Percentiles rank a stretch among this genome's conserved stretches.
Evolutionary conservation across 2,888 invertebrate genomes (phyloP).

Genomic region (Strigamia crassipes): DNA sequence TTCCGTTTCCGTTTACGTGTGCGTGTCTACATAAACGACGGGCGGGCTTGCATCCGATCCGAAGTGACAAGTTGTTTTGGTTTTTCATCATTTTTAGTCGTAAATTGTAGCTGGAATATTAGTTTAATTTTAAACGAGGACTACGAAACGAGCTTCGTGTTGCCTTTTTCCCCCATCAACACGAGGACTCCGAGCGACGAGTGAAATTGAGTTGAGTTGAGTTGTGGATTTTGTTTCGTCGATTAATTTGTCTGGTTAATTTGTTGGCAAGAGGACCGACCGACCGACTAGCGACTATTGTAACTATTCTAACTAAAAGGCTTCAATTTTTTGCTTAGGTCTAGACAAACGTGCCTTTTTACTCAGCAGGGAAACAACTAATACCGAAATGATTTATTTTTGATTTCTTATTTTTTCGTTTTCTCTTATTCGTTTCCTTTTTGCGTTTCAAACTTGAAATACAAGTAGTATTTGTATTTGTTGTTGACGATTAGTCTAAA

Average conservation of each 20-base stretch:
- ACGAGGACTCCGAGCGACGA: conserved; percentile 25
- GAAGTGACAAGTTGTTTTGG: background rate
- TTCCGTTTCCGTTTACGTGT: no score
- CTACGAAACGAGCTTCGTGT: background rate
- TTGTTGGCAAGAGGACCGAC: conserved; percentile 34
- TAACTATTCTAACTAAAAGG: background rate
- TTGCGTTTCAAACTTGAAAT: background rate
- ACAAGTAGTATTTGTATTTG: no score
- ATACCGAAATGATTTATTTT: conserved; percentile 2
- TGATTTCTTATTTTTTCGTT: background rate
- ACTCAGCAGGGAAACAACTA: conserved; percentile 46
- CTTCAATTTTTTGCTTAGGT: conserved; percentile 46
- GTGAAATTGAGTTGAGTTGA: no score
- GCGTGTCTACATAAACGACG: no score
- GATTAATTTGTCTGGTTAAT: background rate
- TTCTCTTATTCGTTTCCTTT: background rate
- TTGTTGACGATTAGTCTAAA: background rate
- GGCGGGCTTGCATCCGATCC: no score
- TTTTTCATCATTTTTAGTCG: background rate
- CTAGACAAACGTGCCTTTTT: conserved; percentile 48
- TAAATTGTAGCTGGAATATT: background rate
- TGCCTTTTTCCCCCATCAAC: conserved; percentile 30
- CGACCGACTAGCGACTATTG: no score
- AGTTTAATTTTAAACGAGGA: background rate
- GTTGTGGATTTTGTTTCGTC: no score